A percentile compares a stretch with the other conserved stretches of the same genome.
These are phyloP conservation scores for Athetis lepigone DNA, from an alignment of 2,888 invertebrate genomes.

Conservation along the genomic window DNA sequence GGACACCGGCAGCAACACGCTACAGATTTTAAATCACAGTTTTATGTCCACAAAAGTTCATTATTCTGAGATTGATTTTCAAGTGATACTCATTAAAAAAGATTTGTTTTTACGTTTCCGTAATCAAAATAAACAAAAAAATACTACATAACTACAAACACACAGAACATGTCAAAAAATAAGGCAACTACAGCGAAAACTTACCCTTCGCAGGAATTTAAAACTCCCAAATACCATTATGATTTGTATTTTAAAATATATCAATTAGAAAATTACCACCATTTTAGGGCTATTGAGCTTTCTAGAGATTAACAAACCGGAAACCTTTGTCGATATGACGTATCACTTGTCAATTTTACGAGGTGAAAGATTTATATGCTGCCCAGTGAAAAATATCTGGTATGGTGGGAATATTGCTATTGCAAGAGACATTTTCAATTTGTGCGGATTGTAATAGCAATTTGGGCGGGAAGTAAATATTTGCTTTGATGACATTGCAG, in stretches of 20 bases:
- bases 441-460: slow-evolving; percentile 67
- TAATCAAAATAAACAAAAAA: slow-evolving; percentile 24
- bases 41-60: slow-evolving; percentile 3
- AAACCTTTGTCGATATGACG: slow-evolving; percentile 64
- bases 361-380: slow-evolving; percentile 67
- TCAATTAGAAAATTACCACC: slow-evolving; percentile 40
- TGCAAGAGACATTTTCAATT: slow-evolving; percentile 58
- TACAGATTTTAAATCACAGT: slow-evolving; percentile 6
- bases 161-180: neutral
- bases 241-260: slow-evolving; percentile 20
- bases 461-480: slow-evolving; percentile 74
- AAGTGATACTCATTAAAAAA: too few relatives aligned
- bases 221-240: slow-evolving; percentile 69
- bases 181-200: slow-evolving; percentile 44
- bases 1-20: neutral
- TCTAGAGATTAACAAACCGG: slow-evolving; percentile 64
- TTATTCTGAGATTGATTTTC: neutral
- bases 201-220: slow-evolving; percentile 68
- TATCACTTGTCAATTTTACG: slow-evolving; percentile 72
- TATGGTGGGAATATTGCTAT: neutral
- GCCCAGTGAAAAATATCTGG: slow-evolving; percentile 47
- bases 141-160: neutral
- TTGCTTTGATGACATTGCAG: slow-evolving; percentile 70
- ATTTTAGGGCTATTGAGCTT: slow-evolving; percentile 56
- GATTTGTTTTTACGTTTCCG: neutral